Evolutionary conservation across 2,113 vertebrate species (phyloP), one percentile per base, ranked within the genome.

Genomic region (Seriola rivoliana): DNA sequence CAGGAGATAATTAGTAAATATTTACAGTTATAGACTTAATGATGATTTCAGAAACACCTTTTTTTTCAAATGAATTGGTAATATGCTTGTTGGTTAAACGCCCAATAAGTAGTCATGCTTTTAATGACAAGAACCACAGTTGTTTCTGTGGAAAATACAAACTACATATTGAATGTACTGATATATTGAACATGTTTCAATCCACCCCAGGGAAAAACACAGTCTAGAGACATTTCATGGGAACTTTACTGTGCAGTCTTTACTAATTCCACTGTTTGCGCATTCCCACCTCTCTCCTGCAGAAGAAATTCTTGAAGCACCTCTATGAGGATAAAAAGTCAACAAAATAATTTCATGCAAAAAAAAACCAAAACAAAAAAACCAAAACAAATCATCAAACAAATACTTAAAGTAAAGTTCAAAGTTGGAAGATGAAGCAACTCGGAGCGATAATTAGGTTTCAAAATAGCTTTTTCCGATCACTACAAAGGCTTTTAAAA

Each of bases 401-500:
- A 71, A 46, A 66, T n/a, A 42, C 36, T 64, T 66, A 19, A 59
- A 29, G 29, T 58, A 34, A 5, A 57, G 54, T 62, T 76, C n/a
- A 85, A 73, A 73, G 58, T 55, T 19, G 23, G 9, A 50, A 66
- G 50, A 19, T 8, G 60, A 71, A 70, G 21, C 8, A 48, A 59
- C 19, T 42, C 62, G 16, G 4, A 76, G 42, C 3, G 3, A 38
- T 66, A 78, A 78, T 65, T 52, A 52, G 52, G 65, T 52, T 57
- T 59, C 1, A 66, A 73, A 80, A 78, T 42, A 64, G 64, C 40
- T 46, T 78, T 79, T 78, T 79, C 36, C 0, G 6, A 75, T 74
- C 57, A 46, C 52, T 70, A 80, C 78, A 73, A 85, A 80, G 59
- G 44, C 69, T 81, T 29, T 81, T 55, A 55, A 81, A 78, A 55